A percentile compares a stretch with the other conserved stretches of the same genome.
These are phyloP conservation scores for Diarsia mendica DNA, from an alignment of 2,888 invertebrate species.

Conservation along the genomic window DNA sequence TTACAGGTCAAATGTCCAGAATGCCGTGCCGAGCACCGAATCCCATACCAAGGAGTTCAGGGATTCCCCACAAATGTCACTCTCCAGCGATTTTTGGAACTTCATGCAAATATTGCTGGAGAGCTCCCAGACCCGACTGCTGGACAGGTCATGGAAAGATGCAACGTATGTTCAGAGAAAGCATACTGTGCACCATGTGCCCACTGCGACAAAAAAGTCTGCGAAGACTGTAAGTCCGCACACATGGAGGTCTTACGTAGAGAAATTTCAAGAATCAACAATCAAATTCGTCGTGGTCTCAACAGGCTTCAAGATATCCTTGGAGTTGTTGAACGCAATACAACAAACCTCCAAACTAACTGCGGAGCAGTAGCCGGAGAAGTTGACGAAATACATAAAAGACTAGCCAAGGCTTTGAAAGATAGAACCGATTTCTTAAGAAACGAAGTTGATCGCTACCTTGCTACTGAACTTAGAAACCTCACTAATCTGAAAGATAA, in stretches of 20 bases:
- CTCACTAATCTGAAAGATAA: slow-evolving; percentile 97
- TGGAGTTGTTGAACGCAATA: slow-evolving; percentile 96
- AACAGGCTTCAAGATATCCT: slow-evolving; percentile 97
- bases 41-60: slow-evolving; percentile 98
- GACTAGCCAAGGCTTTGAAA: slow-evolving; percentile 96
- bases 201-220: slow-evolving; percentile 99
- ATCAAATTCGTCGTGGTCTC: slow-evolving; percentile 96
- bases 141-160: slow-evolving; percentile 97
- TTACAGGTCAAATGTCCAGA: slow-evolving; percentile 98
- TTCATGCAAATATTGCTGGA: slow-evolving; percentile 97
- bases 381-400: slow-evolving; percentile 97
- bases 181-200: slow-evolving; percentile 96
- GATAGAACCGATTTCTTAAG: slow-evolving; percentile 96
- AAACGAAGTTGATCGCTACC: slow-evolving; percentile 97
- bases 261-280: slow-evolving; percentile 96
- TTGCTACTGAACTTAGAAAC: slow-evolving; percentile 96
- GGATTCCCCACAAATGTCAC: slow-evolving; percentile 99
- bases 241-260: slow-evolving; percentile 98
- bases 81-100: slow-evolving; percentile 97
- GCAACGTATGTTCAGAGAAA: slow-evolving; percentile 98
- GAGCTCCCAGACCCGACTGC: slow-evolving; percentile 97
- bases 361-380: slow-evolving; percentile 97
- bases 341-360: slow-evolving; percentile 96
- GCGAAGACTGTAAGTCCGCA: slow-evolving; percentile 98
- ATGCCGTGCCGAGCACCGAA: slow-evolving; percentile 98